Evolutionary conservation across 2,888 invertebrate species (phyloP), one percentile per base, ranked within the genome.

Genomic region (Macroteleia sp.): DNA sequence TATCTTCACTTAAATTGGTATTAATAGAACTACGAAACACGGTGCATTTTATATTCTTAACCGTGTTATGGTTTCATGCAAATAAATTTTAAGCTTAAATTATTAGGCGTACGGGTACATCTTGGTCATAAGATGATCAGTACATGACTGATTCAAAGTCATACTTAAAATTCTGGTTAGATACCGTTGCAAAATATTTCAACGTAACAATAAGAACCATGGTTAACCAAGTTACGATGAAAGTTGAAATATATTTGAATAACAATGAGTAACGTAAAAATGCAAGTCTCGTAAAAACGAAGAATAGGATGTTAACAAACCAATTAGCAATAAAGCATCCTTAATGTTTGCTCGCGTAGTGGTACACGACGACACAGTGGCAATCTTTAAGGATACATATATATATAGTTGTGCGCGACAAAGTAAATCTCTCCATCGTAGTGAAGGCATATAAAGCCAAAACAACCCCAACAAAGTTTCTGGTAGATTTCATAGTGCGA

Each of bases 291-390:
- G 48, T 62, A 62, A 62, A 50, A 42, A 41, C 19, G 10, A 42
- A 16, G 42, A 64, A 30, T 52, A 22, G 30, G 52, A 66, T 85
- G 87, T 86, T 88, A 89, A 89, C 89, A 86, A 88, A 88, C 86
- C 88, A 89, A 89, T 89, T 89, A 89, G 87, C 88, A 88, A 85
- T 64, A 64, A 64, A 89, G 85, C 81, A 86, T 81, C 85, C 84
- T 76, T 66, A 46, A 85, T 81, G 80, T 85, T 86, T 87, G 85
- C 87, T 86, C 77, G 86, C 85, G 81, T 77, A 82, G 77, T 64
- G 64, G 59, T 79, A 77, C 69, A 76, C 75, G 76, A 36, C 46
- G 20, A 46, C 34, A 56, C 30, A 6, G 42, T 59, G 52, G 50
- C 50, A 59, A 22, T 67, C 46, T 56, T 67, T 44, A 39, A 56